Evolutionary conservation across 1,140 invertebrate genomes (phyloP).

Genomic region (Tetraneura akinire): DNA sequence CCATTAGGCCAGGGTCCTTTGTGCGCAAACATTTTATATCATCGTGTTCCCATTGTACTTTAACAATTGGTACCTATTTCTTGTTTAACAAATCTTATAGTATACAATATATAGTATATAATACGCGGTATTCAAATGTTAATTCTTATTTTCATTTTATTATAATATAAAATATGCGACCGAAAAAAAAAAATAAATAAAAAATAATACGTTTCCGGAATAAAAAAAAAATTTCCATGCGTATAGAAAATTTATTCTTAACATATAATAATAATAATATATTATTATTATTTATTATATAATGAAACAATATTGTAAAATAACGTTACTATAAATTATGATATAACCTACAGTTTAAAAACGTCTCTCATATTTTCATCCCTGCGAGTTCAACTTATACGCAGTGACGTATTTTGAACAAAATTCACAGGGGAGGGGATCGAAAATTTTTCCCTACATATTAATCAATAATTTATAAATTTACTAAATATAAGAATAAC

Average conservation of each 20-base stretch:
- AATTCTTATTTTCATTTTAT: conserved; percentile 16
- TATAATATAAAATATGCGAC: no score
- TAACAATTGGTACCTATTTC: not conserved
- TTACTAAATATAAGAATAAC: no score
- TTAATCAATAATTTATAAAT: no score
- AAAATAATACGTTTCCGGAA: not conserved
- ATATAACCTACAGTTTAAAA: no score
- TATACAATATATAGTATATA: not conserved
- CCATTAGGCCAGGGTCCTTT: conserved; percentile 13
- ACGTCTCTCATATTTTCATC: no score
- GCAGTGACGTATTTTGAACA: no score
- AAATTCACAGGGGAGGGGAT: no score
- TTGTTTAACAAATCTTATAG: conserved; percentile 4
- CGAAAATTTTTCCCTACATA: no score
- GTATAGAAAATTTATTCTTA: no score
- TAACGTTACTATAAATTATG: not conserved
- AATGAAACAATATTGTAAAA: not conserved
- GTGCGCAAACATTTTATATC: not conserved
- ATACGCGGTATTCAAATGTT: conserved; percentile 15
- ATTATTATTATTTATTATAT: not conserved
- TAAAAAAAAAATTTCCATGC: not conserved
- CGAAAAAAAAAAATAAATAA: no score
- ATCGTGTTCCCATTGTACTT: not conserved
- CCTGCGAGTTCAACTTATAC: no score
- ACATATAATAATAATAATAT: no score